These are phyloP conservation scores for Anguilla japonica DNA, from an alignment of 2,113 vertebrate species.

Conservation along the genomic window DNA sequence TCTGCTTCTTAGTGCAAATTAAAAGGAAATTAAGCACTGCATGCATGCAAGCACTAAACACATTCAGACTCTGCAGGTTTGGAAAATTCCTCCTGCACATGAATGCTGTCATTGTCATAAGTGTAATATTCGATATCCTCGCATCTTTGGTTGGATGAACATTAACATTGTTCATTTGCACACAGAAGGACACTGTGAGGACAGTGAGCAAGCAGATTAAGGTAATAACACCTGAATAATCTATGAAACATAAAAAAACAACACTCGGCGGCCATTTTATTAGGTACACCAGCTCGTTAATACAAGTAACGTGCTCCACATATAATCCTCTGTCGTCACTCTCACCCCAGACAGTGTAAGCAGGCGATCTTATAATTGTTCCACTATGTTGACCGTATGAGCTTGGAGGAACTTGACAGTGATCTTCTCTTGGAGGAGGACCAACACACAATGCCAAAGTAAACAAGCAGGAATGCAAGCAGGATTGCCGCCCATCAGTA, in stretches of 20 bases:
- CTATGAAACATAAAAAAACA: background rate
- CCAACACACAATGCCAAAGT: background rate
- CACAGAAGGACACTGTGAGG: background rate
- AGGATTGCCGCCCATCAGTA: background rate
- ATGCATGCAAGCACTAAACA: background rate
- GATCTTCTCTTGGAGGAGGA: background rate
- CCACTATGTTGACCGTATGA: background rate
- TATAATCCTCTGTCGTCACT: slow-evolving; percentile 23
- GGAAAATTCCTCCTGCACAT: background rate
- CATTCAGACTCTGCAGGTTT: background rate
- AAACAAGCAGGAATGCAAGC: background rate
- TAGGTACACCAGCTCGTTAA: no score
- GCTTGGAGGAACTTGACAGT: background rate
- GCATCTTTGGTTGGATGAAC: background rate
- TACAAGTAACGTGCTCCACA: background rate
- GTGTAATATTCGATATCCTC: background rate
- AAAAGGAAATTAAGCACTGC: background rate
- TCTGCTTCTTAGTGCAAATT: background rate
- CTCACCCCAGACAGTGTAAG: background rate
- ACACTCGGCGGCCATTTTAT: no score
- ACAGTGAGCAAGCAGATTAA: no score
- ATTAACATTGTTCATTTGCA: background rate
- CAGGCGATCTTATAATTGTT: background rate
- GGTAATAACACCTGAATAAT: background rate
- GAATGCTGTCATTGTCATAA: background rate